Conservation (phyloP, 2,113 vertebrate genomes). For the Anoura caudifer region DNA sequence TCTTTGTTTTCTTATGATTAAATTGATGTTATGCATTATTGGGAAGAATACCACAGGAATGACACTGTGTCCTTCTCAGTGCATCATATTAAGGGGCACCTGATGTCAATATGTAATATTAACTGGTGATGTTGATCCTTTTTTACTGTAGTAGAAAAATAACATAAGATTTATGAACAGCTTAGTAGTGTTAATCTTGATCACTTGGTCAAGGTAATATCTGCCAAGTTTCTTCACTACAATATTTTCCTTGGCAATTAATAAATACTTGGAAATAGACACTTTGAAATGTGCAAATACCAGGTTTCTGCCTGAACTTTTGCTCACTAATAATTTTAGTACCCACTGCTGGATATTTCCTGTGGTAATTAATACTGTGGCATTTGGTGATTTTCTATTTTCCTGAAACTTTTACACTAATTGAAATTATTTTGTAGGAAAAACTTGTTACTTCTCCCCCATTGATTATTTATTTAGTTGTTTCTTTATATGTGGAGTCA, state of each 20-base stretch:
- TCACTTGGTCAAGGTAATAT: not conserved
- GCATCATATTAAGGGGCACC: not conserved
- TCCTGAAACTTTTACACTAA: not conserved
- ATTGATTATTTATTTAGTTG: not conserved
- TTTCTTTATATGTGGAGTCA: constrained; percentile 1
- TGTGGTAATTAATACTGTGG: not conserved
- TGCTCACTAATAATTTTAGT: constrained; percentile 2
- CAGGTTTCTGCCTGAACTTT: constrained; percentile 15
- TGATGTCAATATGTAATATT: not conserved
- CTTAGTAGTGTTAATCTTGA: not conserved
- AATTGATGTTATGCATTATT: not conserved
- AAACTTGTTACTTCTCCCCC: not conserved
- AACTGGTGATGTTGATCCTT: not conserved
- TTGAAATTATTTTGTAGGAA: constrained; percentile 4
- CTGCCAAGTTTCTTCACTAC: not conserved
- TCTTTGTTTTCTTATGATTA: constrained; percentile 27
- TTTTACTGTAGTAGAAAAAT: not conserved
- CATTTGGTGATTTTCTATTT: constrained; percentile 19
- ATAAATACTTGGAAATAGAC: not conserved
- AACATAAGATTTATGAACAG: not conserved
- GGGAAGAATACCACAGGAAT: not conserved
- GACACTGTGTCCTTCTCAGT: not conserved
- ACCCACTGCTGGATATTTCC: not conserved
- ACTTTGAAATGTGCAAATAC: constrained; percentile 25
- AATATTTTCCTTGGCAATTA: not conserved